A percentile compares a stretch with the other conserved stretches of the same genome.
These are phyloP conservation scores for Aspidiotus destructor DNA, from an alignment of 2,888 invertebrate species.

Conservation along the genomic window DNA sequence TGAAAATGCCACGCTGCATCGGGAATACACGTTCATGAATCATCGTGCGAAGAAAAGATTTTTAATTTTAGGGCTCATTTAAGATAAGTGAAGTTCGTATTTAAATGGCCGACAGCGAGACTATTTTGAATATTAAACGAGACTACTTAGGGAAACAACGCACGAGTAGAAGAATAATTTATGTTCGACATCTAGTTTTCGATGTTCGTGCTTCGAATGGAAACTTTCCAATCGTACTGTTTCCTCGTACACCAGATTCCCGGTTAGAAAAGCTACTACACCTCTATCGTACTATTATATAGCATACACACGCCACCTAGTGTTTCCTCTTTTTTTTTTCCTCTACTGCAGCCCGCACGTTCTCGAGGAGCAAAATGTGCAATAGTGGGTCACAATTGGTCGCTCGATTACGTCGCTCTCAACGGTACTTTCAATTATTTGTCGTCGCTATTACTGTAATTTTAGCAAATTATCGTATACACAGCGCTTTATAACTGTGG, in stretches of 20 bases:
- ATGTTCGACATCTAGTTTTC: constrained; percentile 33
- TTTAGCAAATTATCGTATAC: too few relatives aligned
- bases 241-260: constrained; percentile 21
- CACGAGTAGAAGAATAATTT: constrained; percentile 32
- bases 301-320: too few relatives aligned
- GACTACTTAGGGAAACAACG: constrained; percentile 29
- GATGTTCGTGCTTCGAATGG: constrained; percentile 30
- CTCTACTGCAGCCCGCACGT: too few relatives aligned
- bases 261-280: too few relatives aligned
- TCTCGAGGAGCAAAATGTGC: too few relatives aligned
- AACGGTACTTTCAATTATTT: too few relatives aligned
- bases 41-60: constrained; percentile 20
- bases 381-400: background rate
- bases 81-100: constrained; percentile 31
- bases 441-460: too few relatives aligned
- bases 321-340: too few relatives aligned
- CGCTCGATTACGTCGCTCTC: background rate
- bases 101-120: constrained; percentile 28
- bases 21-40: background rate
- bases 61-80: constrained; percentile 31
- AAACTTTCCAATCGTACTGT: constrained; percentile 27
- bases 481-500: too few relatives aligned
- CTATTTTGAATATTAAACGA: constrained; percentile 32
- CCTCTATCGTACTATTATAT: too few relatives aligned
- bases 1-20: too few relatives aligned